Conservation (phyloP, 2,888 invertebrate genomes). For the Beris morrisii region DNA sequence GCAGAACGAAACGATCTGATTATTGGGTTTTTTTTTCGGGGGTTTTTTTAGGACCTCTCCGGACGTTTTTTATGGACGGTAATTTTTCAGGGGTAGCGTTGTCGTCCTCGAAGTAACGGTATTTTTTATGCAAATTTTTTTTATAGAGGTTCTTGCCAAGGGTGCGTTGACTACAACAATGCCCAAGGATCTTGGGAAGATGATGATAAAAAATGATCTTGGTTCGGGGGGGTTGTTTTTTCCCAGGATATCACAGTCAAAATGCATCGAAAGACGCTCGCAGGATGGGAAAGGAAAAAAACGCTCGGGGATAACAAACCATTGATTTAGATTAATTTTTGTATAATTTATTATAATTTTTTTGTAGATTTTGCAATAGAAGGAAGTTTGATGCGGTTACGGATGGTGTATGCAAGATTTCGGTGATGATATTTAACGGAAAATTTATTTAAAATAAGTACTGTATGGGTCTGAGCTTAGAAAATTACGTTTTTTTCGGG, state of each 20-base stretch:
- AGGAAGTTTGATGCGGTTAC: constrained; percentile 8
- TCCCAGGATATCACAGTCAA: constrained; percentile 38
- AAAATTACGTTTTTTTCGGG: no score
- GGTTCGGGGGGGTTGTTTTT: constrained; percentile 33
- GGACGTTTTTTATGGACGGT: background rate
- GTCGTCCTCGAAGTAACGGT: constrained; percentile 37
- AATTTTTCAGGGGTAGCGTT: constrained; percentile 7
- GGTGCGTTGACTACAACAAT: background rate
- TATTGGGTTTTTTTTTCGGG: constrained; percentile 10
- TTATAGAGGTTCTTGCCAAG: constrained; percentile 8
- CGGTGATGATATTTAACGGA: constrained; percentile 35
- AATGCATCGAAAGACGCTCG: constrained; percentile 10
- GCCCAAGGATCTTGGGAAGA: constrained; percentile 15
- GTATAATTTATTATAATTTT: constrained; percentile 37
- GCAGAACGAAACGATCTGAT: constrained; percentile 11
- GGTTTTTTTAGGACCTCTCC: background rate
- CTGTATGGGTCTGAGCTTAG: no score
- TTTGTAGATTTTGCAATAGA: constrained; percentile 16
- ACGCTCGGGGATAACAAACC: constrained; percentile 34
- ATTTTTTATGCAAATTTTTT: constrained; percentile 42
- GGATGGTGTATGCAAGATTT: background rate
- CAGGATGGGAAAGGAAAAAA: constrained; percentile 6
- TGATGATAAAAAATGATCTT: constrained; percentile 20
- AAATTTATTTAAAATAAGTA: constrained; percentile 35
- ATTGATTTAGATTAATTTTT: constrained; percentile 41